Evolutionary conservation across 2,113 vertebrate species (phyloP).

Genomic region (Psophia crepitans): DNA sequence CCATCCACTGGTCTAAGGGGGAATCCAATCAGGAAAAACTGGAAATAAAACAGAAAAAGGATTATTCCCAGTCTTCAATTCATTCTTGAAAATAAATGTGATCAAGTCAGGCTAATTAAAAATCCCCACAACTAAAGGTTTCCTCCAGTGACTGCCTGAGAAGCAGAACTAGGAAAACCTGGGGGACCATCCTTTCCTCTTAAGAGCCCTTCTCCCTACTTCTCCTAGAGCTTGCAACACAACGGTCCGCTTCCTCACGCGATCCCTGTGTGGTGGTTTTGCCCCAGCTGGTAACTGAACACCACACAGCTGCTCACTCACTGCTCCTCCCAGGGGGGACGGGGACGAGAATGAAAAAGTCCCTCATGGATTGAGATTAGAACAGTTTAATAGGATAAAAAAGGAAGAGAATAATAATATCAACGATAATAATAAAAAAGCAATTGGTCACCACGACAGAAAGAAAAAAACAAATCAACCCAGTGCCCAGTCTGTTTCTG

Average conservation of each 20-base stretch:
- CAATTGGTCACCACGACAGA: too few relatives aligned
- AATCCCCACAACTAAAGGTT: background rate
- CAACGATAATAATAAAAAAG: too few relatives aligned
- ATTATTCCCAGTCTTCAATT: background rate
- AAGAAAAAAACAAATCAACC: too few relatives aligned
- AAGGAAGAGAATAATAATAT: too few relatives aligned
- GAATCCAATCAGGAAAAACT: background rate
- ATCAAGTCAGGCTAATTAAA: background rate
- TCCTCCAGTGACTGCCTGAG: background rate
- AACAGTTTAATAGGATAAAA: too few relatives aligned
- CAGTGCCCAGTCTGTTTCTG: too few relatives aligned
- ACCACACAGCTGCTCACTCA: too few relatives aligned
- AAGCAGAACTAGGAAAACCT: background rate
- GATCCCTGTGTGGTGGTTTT: background rate
- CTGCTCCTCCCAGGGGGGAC: too few relatives aligned
- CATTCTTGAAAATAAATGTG: background rate
- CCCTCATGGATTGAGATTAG: too few relatives aligned
- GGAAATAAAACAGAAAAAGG: background rate
- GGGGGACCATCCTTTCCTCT: background rate
- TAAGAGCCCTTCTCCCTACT: background rate
- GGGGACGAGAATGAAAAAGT: too few relatives aligned
- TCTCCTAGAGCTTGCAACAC: background rate
- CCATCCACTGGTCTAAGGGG: accelerated
- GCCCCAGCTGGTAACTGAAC: too few relatives aligned
- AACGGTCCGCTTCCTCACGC: background rate